phyloP scores from a whole-genome alignment of 2,113 vertebrate genomes.

The Oryzias melastigma region DNA sequence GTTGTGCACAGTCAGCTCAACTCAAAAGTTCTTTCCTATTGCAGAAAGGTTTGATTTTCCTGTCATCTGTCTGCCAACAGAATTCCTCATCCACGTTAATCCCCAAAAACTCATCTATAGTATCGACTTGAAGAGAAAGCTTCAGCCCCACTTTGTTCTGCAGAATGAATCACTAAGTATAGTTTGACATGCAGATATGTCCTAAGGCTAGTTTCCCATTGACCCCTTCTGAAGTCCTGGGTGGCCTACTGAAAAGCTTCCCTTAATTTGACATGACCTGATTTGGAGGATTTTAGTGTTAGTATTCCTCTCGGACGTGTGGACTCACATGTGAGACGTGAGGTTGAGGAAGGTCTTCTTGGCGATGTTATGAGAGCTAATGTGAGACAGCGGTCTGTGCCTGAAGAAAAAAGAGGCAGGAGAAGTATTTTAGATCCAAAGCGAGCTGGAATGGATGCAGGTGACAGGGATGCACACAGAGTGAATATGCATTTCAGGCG shows the following conservation, averaged over 20 bases:
- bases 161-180: conserved; percentile 44
- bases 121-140: conserved; percentile 10
- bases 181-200: conserved; percentile 69
- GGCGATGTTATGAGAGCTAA: conserved; percentile 60
- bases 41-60: conserved; percentile 48
- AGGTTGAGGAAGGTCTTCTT: conserved; percentile 66
- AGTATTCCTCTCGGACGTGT: conserved; percentile 63
- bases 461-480: conserved; percentile 25
- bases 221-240: conserved; percentile 61
- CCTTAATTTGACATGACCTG: conserved; percentile 73
- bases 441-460: conserved; percentile 25
- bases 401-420: conserved; percentile 35
- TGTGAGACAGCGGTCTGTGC: conserved; percentile 58
- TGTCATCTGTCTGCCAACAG: conserved; percentile 29
- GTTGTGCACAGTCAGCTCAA: conserved; percentile 36
- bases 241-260: conserved; percentile 68
- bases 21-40: conserved; percentile 45
- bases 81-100: conserved; percentile 31
- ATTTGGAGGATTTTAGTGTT: conserved; percentile 72
- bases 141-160: conserved; percentile 28
- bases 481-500: conserved; percentile 10
- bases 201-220: conserved; percentile 42
- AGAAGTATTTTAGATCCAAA: conserved; percentile 12
- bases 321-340: conserved; percentile 66
- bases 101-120: conserved; percentile 16